phyloP scores from a whole-genome alignment of 2,113 vertebrate genomes.

The Festucalex cinctus region DNA sequence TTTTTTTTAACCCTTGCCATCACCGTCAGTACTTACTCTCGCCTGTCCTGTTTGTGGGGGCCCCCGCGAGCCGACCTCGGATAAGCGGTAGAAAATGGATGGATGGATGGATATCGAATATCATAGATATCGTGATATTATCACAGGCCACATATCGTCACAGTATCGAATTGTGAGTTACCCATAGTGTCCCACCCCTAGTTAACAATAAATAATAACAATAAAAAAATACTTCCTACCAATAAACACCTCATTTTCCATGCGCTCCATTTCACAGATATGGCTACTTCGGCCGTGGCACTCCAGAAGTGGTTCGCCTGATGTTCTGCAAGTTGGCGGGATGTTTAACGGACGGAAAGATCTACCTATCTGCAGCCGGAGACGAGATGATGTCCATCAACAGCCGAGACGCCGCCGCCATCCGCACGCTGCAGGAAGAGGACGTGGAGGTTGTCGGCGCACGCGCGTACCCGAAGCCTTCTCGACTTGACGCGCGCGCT shows the following conservation, averaged over 20 bases:
- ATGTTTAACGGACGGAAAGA: constrained; percentile 83
- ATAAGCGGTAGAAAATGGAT: no score
- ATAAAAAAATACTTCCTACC: not conserved
- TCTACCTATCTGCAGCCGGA: constrained; percentile 74
- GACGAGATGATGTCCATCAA: constrained; percentile 82
- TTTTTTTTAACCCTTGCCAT: no score
- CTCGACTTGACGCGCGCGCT: not conserved
- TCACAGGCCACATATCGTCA: no score
- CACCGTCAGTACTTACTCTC: no score
- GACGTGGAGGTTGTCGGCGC: constrained; percentile 75
- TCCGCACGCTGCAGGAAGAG: constrained; percentile 75
- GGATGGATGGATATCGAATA: no score
- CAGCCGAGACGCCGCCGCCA: constrained; percentile 73
- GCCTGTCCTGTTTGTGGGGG: no score
- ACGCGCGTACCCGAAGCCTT: not conserved
- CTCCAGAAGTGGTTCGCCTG: constrained; percentile 77
- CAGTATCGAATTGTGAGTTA: no score
- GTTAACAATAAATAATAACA: no score
- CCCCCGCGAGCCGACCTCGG: no score
- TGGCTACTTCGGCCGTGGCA: constrained; percentile 86
- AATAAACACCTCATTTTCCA: no score
- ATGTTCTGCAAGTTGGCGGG: constrained; percentile 84
- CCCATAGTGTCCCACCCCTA: no score
- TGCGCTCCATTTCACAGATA: constrained; percentile 65
- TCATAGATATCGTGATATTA: no score